These are phyloP conservation scores for Chrysina gloriosa DNA, from an alignment of 2,888 invertebrate genomes.

Conservation along the genomic window DNA sequence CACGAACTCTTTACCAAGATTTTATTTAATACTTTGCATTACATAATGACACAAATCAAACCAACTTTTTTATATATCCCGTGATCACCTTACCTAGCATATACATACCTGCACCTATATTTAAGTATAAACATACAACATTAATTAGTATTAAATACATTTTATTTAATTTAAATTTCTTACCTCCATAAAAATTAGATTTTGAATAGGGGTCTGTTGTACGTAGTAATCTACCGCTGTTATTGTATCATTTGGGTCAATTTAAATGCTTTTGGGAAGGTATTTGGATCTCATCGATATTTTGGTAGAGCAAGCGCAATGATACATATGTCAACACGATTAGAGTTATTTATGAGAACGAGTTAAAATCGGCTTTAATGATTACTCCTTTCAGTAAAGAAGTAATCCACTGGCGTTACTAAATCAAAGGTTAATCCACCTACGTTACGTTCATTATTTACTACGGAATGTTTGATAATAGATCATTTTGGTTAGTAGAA, in stretches of 20 bases:
- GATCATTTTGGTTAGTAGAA: conserved; percentile 52
- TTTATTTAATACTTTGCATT: no score
- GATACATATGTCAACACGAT: conserved; percentile 51
- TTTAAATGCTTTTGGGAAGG: conserved; percentile 15
- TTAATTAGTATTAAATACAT: no score
- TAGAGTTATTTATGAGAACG: conserved; percentile 52
- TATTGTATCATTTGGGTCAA: background rate
- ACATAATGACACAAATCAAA: no score
- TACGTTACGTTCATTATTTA: conserved; percentile 56
- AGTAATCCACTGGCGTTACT: conserved; percentile 55
- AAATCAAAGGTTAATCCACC: conserved; percentile 57
- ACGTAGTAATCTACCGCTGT: background rate
- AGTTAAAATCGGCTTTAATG: conserved; percentile 56
- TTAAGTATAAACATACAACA: no score
- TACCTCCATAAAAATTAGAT: background rate
- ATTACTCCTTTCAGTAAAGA: conserved; percentile 52
- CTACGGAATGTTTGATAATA: conserved; percentile 50
- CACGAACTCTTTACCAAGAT: no score
- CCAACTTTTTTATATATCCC: no score
- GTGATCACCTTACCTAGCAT: no score
- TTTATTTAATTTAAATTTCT: no score
- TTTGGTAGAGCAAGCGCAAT: conserved; percentile 42
- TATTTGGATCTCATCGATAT: conserved; percentile 15
- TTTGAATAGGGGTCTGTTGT: conserved; percentile 1
- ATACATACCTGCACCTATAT: no score